phyloP scores from a whole-genome alignment of 2,113 vertebrate species.

The Pterocles orientalis region DNA sequence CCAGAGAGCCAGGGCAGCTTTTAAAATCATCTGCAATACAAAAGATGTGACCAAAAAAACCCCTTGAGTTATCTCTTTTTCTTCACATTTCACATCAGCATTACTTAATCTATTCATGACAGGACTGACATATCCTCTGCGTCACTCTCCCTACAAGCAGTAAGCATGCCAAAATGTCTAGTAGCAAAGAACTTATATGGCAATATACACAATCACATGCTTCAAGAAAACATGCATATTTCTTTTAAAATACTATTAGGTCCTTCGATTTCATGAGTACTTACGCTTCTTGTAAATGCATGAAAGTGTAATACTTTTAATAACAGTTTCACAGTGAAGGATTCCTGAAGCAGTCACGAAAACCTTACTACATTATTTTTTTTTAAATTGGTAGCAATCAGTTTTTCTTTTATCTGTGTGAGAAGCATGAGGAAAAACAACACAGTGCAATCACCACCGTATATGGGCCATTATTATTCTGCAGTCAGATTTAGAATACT shows the following conservation, averaged over 20 bases:
- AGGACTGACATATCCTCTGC: conserved; percentile 23
- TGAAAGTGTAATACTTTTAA: conserved; percentile 6
- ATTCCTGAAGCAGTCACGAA: conserved; percentile 31
- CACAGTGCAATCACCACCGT: not conserved
- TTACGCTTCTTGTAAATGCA: conserved; percentile 11
- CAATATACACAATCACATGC: conserved; percentile 30
- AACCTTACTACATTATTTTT: not conserved
- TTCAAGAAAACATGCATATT: conserved; percentile 7
- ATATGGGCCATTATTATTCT: not conserved
- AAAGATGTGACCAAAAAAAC: conserved; percentile 5
- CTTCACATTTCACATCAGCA: conserved; percentile 29
- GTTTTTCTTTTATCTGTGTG: conserved; percentile 10
- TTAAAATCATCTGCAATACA: not conserved
- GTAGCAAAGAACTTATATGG: conserved; percentile 27
- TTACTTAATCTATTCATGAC: conserved; percentile 28
- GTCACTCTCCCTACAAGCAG: conserved; percentile 33
- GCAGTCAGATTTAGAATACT: conserved; percentile 19
- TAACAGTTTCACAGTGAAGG: not conserved
- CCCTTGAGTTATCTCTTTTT: not conserved
- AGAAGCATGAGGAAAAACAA: conserved; percentile 32
- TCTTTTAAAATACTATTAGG: not conserved
- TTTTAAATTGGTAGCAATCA: conserved; percentile 8
- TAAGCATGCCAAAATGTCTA: not conserved
- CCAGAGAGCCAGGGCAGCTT: not conserved
- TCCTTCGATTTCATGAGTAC: not conserved